Conservation (phyloP, 2,113 vertebrate genomes). For the Aythya baeri region DNA sequence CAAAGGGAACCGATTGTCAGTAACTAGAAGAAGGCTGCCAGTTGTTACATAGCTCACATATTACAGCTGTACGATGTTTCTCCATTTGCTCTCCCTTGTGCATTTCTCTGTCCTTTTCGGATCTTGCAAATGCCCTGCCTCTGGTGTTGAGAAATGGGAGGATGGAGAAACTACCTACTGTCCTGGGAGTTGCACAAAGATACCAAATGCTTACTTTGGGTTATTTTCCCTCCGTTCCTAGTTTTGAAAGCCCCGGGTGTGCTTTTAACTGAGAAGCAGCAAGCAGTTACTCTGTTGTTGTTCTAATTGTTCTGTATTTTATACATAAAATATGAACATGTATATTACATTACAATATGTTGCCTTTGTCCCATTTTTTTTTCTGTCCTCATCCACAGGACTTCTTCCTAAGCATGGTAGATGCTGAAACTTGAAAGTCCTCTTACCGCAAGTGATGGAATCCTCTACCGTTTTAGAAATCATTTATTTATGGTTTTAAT, state of each 20-base stretch:
- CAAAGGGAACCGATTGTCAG: background rate
- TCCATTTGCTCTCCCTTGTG: background rate
- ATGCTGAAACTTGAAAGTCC: background rate
- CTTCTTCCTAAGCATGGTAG: background rate
- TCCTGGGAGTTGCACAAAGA: background rate
- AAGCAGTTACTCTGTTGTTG: background rate
- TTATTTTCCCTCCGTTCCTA: background rate
- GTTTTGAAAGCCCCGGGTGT: background rate
- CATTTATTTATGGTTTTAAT: background rate
- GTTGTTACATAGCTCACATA: background rate
- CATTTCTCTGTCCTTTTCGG: background rate
- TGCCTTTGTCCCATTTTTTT: background rate
- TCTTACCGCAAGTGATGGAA: background rate
- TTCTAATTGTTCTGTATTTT: background rate
- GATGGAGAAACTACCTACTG: background rate
- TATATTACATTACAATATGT: background rate
- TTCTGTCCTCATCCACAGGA: background rate
- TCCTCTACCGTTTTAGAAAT: background rate
- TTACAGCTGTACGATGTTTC: background rate
- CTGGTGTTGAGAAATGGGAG: background rate
- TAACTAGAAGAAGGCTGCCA: background rate
- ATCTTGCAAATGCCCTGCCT: background rate
- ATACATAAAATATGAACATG: too few relatives aligned
- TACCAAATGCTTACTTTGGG: background rate
- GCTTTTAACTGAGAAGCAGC: background rate